Base-by-base conservation (phyloP, 2,888 invertebrate genomes). In the Theretra japonica region DNA sequence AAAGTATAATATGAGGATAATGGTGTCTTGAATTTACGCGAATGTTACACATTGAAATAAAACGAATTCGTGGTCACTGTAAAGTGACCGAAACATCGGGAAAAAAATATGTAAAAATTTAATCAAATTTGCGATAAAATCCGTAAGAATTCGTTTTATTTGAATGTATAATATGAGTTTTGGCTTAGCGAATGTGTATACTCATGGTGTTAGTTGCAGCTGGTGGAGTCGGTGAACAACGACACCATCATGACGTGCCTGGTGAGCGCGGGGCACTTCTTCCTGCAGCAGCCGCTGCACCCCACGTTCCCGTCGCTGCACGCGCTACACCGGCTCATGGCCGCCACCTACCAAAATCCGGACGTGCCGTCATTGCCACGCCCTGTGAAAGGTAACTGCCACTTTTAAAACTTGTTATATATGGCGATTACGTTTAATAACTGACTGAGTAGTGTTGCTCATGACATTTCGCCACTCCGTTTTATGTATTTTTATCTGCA, bases 221-320 rank as follows among this genome's bases (percentile, higher is more conserved):
- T 99, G 77, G 97, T 99, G 83, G 98, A 98, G 90, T 98, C 97
- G 69, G 97, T 99, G 71, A 97, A 98, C 88, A 98, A 98, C 86
- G 99, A 99, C 93, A 98, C 99, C 33, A 96, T 97, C 75, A 96
- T 99, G 82, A 98, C 98, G 86, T 97, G 97, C 82, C 96, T 99
- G 85, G 96, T 98, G 77, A 96, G 96, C 76, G 97, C 98, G 70
- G 97, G 97, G 60, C 98, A 98, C 89, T 95, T 99, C 86, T 99
- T 99, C 94, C 95, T 99, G 73, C 99, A 99, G 90, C 97, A 99
- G 90, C 99, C 98, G 4, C 96, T 98, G 73, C 99, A 99, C 94
- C 99, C 99, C 7, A 97, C 98, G 62, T 98, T 97, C 95, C 97
- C 97, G 23, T 96, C 97, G 73, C 95, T 99, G 80, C 96, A 97